These are phyloP conservation scores for Campoplex nolae DNA, from an alignment of 2,888 invertebrate genomes.

Conservation along the genomic window DNA sequence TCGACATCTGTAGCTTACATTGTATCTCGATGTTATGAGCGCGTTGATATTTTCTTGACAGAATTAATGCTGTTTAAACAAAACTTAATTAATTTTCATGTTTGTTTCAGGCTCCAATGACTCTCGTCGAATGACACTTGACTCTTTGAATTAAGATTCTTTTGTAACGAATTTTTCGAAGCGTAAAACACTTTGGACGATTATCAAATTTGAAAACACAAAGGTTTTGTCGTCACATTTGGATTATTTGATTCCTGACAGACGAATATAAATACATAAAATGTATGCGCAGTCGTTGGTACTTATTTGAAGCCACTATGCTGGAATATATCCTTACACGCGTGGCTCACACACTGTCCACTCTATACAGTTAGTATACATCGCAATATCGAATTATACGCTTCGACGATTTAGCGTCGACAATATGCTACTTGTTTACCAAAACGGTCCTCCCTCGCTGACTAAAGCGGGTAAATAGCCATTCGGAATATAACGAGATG, in stretches of 20 bases:
- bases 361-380: constrained; percentile 56
- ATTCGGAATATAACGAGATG: constrained; percentile 63
- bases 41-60: not conserved
- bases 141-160: not conserved
- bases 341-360: constrained; percentile 37
- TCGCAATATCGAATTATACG: constrained; percentile 78
- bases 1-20: not conserved
- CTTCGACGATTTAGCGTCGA: constrained; percentile 76
- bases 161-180: not conserved
- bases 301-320: constrained; percentile 1
- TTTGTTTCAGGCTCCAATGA: not conserved
- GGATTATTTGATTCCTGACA: constrained; percentile 26
- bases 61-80: not conserved
- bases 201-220: not conserved
- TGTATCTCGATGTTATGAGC: not conserved
- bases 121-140: not conserved
- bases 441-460: constrained; percentile 79
- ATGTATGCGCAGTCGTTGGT: not conserved
- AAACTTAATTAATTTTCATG: not conserved
- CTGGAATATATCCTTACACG: not conserved
- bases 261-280: not conserved
- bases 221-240: constrained; percentile 25
- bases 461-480: constrained; percentile 51
- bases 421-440: constrained; percentile 84
- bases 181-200: not conserved